Evolutionary conservation across 2,888 invertebrate genomes (phyloP).

Genomic region (Lamellibrachia columna): DNA sequence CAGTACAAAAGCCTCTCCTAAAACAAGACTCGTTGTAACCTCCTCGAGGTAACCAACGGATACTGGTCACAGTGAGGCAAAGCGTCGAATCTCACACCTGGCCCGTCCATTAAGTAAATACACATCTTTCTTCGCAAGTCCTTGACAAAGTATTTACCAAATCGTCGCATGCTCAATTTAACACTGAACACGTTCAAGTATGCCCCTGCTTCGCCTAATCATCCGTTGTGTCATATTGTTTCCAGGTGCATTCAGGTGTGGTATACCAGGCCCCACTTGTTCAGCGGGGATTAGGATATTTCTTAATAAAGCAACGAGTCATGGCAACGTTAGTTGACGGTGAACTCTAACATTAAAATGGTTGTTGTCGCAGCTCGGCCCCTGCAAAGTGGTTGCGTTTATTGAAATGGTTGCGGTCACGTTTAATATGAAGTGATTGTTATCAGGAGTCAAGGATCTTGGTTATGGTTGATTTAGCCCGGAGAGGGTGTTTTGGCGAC

Average conservation of each 20-base stretch:
- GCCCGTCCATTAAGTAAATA: neutral
- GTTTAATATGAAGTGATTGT: neutral
- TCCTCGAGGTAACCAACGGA: neutral
- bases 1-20: too few species aligned
- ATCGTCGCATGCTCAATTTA: neutral
- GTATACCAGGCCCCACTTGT: constrained; percentile 6
- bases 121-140: neutral
- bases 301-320: neutral
- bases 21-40: too few species aligned
- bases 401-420: neutral
- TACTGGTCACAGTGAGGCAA: neutral
- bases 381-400: neutral
- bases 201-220: constrained; percentile 11
- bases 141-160: constrained; percentile 4
- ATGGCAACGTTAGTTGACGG: neutral
- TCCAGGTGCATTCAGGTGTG: neutral
- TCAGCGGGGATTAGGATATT: neutral
- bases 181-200: constrained; percentile 10
- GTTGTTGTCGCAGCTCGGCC: neutral
- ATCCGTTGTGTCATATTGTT: neutral
- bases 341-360: neutral
- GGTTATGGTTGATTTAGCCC: neutral
- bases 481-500: neutral
- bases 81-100: constrained; percentile 11
- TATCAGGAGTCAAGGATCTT: neutral